phyloP scores from a whole-genome alignment of 2,797 vertebrate species.

The Pseudomugil tenellus region DNA sequence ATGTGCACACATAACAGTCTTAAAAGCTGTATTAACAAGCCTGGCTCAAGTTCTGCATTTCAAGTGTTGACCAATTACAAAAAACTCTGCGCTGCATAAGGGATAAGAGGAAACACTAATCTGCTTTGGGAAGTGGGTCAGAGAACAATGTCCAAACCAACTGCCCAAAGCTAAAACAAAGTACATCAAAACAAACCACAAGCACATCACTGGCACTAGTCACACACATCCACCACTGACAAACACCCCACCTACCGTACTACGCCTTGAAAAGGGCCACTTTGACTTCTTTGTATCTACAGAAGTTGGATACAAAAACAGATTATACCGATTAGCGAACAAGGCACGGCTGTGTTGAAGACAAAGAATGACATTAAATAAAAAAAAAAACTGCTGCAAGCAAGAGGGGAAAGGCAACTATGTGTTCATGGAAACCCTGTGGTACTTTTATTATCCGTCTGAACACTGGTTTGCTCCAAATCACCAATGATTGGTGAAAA shows the following conservation, averaged over 20 bases:
- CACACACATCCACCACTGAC: conserved; percentile 16
- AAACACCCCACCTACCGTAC: conserved; percentile 79
- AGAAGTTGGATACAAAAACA: conserved; percentile 23
- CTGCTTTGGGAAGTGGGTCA: conserved; percentile 80
- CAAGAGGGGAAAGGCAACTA: background rate
- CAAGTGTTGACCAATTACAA: conserved; percentile 51
- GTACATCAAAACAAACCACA: conserved; percentile 45
- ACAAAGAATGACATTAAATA: background rate
- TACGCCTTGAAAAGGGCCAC: conserved; percentile 89
- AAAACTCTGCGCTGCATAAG: conserved; percentile 38
- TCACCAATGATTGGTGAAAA: background rate
- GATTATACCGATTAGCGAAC: conserved; percentile 7
- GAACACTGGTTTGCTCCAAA: background rate
- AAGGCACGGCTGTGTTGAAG: background rate
- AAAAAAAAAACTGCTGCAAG: background rate
- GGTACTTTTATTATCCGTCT: background rate
- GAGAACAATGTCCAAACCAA: conserved; percentile 74
- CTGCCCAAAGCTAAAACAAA: conserved; percentile 48
- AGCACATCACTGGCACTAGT: conserved; percentile 13
- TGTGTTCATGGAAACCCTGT: background rate
- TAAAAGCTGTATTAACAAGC: conserved; percentile 31
- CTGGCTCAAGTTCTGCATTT: conserved; percentile 48
- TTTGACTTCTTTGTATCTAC: conserved; percentile 91
- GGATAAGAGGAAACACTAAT: conserved; percentile 69
- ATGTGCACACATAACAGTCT: conserved; percentile 1